These are phyloP conservation scores for Pseudolaguvia tuberculata DNA, from an alignment of 2,113 vertebrate genomes.

Conservation along the genomic window DNA sequence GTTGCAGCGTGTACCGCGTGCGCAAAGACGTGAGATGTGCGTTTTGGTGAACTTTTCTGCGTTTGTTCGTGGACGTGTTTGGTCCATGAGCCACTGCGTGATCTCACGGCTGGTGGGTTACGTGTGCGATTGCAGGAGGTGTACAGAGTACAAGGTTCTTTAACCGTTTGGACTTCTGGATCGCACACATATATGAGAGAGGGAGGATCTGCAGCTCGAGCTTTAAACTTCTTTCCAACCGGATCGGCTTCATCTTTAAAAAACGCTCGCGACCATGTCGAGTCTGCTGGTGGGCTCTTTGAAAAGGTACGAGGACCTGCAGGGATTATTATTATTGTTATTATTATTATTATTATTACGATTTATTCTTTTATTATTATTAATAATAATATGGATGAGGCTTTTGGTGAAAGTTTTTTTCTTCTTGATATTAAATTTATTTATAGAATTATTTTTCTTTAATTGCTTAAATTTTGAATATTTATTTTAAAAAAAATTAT, in stretches of 20 bases:
- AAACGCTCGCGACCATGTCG: conserved; percentile 59
- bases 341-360: no score
- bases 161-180: conserved; percentile 22
- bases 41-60: not conserved
- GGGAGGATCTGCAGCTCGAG: not conserved
- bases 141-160: conserved; percentile 64
- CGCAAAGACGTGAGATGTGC: not conserved
- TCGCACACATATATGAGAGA: conserved; percentile 53
- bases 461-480: no score
- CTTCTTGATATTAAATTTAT: no score
- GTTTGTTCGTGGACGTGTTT: not conserved
- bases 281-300: conserved; percentile 63
- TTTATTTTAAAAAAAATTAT: no score
- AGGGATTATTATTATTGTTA: not conserved
- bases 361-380: no score
- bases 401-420: no score
- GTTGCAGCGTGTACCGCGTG: no score
- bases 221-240: not conserved
- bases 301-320: conserved; percentile 57
- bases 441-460: no score
- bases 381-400: no score
- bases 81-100: not conserved
- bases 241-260: not conserved
- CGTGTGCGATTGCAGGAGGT: not conserved
- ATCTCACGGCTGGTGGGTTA: not conserved